Evolutionary conservation across 2,113 vertebrate genomes (phyloP), one percentile per base, ranked within the genome.

Genomic region (Leucopsar rothschildi): DNA sequence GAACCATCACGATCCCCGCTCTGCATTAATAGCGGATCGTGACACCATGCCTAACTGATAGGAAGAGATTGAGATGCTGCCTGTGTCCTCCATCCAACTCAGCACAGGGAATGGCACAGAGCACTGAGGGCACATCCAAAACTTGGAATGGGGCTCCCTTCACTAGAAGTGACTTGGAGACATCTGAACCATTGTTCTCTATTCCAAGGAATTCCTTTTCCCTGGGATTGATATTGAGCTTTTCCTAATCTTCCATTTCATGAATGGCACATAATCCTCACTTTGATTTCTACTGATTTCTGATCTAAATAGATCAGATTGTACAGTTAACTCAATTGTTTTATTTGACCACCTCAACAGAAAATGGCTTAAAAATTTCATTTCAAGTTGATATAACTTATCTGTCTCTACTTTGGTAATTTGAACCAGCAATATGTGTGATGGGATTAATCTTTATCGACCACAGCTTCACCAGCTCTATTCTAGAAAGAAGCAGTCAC

Each of bases 231-330:
- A 9, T 29, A 56, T 5, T 64, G 29, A n/a, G 24, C 9, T 56
- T 29, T 20, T 65, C 15, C 12, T 49, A 21, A 40, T 29, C 35
- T 65, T 75, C 29, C 29, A 56, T 35, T 65, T 65, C 6, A 65
- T 25, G 42, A 75, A 40, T 21, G 35, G 42, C 8, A 75, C 0
- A 0, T 24, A 57, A 75, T 7, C 29, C 2, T 65, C 0, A 0
- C 12, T 15, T 75, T 49, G 24, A 10, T 57, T 57, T 75, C 60
- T 40, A 20, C 29, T 35, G 29, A 49, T 42, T 57, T 49, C 60
- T 57, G 15, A 56, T 24, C 24, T 24, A 56, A 56, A 65, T 20
- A 49, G 10, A 40, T 24, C 5, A n/a, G 40, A 75, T 9, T 57
- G 4, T 49, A 35, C 70, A 57, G 19, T 49, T 49, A 49, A 24